Evolutionary conservation across 2,113 vertebrate species (phyloP), one percentile per base, ranked within the genome.

Genomic region (Neogale vison): DNA sequence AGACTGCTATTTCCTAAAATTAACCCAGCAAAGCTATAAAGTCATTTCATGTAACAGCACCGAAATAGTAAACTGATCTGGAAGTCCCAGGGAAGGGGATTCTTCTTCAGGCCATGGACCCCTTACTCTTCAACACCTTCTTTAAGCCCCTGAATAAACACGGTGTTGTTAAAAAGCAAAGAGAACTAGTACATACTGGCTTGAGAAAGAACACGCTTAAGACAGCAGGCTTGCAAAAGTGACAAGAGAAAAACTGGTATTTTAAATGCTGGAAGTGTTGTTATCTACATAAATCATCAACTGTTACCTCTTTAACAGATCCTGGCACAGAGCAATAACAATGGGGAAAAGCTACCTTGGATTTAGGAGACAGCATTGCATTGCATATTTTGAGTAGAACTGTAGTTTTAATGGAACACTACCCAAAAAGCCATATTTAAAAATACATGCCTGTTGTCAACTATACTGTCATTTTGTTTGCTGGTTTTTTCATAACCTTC

Each of bases 401-500:
- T 71, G 3, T 8, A 81, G 47, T 71, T 57, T 89, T 77, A 92
- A 89, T 24, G 11, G 17, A 50, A 52, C 36, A 88, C 57, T 47
- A 90, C 6, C 3, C 34, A 61, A 76, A 83, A 93, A 50, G 7
- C 5, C 21, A 24, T 72, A 61, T 39, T 93, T 59, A 57, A 96
- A 85, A 81, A 93, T 23, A 65, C 50, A 86, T 26, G 34, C 50
- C 29, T 86, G 3, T 50, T 85, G 18, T 55, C 34, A 83, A 59
- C 21, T 83, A 79, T 4, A 61, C 7, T 69, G 4, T 52, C n/a
- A 90, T 88, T 91, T 52, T 85, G 24, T 65, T 86, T 77, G 15
- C 31, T 88, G 59, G 11, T 88, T 90, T 95, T 63, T 90, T 95
- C 42, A 79, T 87, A 96, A 86, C 15, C 20, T 94, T 61, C 55